A percentile compares a stretch with the other conserved stretches of the same genome.
These are phyloP conservation scores for Gymnogyps californianus DNA, from an alignment of 2,113 vertebrate genomes.

Conservation along the genomic window DNA sequence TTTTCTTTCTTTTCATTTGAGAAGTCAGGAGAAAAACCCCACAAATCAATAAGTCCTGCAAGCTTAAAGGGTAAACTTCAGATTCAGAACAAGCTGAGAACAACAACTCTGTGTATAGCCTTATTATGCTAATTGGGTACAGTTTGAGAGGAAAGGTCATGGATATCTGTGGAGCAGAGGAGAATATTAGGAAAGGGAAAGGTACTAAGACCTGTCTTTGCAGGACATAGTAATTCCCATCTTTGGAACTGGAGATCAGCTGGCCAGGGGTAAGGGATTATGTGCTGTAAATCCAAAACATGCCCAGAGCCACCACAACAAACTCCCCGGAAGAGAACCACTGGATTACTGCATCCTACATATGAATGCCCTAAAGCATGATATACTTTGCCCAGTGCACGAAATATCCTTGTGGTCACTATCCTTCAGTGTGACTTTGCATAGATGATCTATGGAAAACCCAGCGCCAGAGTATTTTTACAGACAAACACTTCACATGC, in stretches of 20 bases:
- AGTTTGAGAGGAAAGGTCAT: neutral
- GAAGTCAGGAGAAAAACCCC: accelerated
- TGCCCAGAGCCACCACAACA: neutral
- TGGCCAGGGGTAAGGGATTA: neutral
- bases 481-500: neutral
- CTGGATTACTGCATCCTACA: neutral
- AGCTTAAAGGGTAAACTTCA: neutral
- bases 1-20: neutral
- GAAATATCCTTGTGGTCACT: no score
- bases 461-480: neutral
- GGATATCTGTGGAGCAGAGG: neutral
- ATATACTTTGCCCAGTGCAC: neutral
- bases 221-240: neutral
- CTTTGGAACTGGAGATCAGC: neutral
- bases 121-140: neutral
- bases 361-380: neutral
- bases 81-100: neutral
- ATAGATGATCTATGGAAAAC: neutral
- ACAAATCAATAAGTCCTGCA: neutral
- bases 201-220: neutral
- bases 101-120: neutral
- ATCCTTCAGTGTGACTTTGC: neutral
- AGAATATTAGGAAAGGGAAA: neutral
- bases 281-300: neutral
- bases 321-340: neutral